These are phyloP conservation scores for Premnoplex brunnescens DNA, from an alignment of 2,797 vertebrate genomes.

Conservation along the genomic window DNA sequence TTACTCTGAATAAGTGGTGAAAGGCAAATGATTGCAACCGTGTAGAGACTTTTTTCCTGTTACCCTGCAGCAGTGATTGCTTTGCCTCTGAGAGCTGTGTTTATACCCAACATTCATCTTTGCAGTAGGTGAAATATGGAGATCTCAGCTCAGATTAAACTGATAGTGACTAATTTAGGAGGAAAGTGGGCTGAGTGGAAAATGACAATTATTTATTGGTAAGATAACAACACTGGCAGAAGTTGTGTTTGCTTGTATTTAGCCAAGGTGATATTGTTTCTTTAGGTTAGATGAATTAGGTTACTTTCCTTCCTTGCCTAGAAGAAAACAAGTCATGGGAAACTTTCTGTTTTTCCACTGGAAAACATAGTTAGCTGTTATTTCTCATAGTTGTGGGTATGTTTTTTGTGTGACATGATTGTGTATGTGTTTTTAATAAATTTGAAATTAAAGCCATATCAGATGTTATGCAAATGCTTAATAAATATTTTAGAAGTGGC, in stretches of 20 bases:
- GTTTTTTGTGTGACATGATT: neutral
- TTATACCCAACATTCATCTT: conserved; percentile 29
- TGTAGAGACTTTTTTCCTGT: neutral
- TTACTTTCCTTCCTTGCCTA: conserved; percentile 29
- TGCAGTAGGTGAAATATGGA: conserved; percentile 22
- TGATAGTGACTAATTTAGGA: conserved; percentile 10
- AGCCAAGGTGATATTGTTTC: conserved; percentile 4
- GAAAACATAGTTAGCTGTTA: neutral
- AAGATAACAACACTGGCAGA: neutral
- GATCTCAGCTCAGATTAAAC: conserved; percentile 25
- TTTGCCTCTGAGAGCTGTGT: neutral
- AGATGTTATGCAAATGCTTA: neutral
- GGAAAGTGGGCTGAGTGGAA: neutral
- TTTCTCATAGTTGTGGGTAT: neutral
- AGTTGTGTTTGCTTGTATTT: conserved; percentile 25
- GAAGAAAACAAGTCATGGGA: conserved; percentile 6
- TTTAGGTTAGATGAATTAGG: neutral
- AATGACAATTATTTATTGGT: neutral
- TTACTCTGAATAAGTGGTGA: conserved; percentile 21
- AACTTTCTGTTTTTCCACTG: conserved; percentile 18
- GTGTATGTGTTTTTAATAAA: neutral
- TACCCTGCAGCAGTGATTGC: neutral
- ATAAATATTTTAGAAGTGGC: neutral
- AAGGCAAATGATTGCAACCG: conserved; percentile 37
- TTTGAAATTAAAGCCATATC: conserved; percentile 34